Evolutionary conservation across 2,113 vertebrate genomes (phyloP).

Genomic region (Grus americana): DNA sequence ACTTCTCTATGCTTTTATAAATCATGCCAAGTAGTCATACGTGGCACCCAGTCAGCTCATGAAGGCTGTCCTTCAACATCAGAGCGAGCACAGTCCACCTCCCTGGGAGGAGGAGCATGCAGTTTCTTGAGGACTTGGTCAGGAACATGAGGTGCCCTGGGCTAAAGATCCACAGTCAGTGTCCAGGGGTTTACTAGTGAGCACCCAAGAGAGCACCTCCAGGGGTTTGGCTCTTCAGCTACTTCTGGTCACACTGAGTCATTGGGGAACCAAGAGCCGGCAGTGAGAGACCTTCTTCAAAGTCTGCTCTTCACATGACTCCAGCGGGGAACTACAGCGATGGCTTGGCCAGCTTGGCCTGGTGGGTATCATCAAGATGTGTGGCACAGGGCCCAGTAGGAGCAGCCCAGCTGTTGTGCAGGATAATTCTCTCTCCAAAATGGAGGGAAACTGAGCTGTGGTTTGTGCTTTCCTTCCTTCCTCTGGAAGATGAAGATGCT

Average conservation of each 20-base stretch:
- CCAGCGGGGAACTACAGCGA: background rate
- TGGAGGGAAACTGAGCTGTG: background rate
- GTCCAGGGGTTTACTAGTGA: background rate
- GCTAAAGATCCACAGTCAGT: background rate
- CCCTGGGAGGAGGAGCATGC: background rate
- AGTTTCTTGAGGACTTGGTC: background rate
- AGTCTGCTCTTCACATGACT: background rate
- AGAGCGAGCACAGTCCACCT: background rate
- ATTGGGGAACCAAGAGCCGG: background rate
- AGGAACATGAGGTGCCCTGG: background rate
- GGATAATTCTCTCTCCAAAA: background rate
- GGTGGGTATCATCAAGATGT: background rate
- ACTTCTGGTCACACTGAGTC: background rate
- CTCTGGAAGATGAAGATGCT: background rate
- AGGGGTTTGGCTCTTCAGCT: background rate
- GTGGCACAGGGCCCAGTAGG: background rate
- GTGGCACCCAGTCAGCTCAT: background rate
- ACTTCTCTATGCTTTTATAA: background rate
- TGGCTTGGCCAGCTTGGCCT: background rate
- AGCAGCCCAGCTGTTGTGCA: background rate
- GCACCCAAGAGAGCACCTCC: background rate
- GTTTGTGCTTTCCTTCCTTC: background rate
- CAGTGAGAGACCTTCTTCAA: background rate
- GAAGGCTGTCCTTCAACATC: background rate
- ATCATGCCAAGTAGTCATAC: background rate